Evolutionary conservation across 1,140 invertebrate genomes (phyloP).

Genomic region (Bombus waltoni): DNA sequence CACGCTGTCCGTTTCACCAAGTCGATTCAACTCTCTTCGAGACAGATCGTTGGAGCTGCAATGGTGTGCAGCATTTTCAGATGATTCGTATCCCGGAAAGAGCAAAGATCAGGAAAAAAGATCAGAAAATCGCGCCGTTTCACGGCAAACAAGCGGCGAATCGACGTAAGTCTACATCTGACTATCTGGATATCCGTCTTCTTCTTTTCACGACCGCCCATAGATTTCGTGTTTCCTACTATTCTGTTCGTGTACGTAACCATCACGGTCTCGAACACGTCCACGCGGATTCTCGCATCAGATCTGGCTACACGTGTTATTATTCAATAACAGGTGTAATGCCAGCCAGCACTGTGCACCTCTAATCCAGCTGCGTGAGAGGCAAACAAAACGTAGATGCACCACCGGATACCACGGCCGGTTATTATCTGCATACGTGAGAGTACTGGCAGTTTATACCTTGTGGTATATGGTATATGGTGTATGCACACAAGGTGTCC

Average conservation of each 20-base stretch:
- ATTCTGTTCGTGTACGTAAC: slow-evolving; percentile 33
- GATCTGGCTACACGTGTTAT: slow-evolving; percentile 55
- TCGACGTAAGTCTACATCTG: background rate
- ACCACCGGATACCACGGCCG: slow-evolving; percentile 52
- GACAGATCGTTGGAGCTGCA: background rate
- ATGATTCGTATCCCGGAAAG: background rate
- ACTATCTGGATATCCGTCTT: slow-evolving; percentile 1
- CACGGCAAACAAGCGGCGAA: background rate
- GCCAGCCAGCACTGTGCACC: slow-evolving; percentile 29
- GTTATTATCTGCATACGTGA: slow-evolving; percentile 51
- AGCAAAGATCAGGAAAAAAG: slow-evolving; percentile 21
- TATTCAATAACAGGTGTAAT: slow-evolving; percentile 71
- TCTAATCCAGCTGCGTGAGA: slow-evolving; percentile 62
- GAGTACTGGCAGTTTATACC: background rate
- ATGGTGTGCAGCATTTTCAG: background rate
- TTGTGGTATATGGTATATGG: background rate
- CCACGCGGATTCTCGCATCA: slow-evolving; percentile 20
- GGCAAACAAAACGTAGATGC: slow-evolving; percentile 63
- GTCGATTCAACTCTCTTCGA: too few relatives aligned
- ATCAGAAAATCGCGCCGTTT: background rate
- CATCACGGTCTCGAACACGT: background rate
- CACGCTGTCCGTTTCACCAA: too few relatives aligned
- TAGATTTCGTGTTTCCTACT: slow-evolving; percentile 18
- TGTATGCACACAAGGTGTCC: background rate
- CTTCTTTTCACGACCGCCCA: slow-evolving; percentile 7